Evolutionary conservation across 2,113 vertebrate species (phyloP).

Genomic region (Marcusenius ussheri): DNA sequence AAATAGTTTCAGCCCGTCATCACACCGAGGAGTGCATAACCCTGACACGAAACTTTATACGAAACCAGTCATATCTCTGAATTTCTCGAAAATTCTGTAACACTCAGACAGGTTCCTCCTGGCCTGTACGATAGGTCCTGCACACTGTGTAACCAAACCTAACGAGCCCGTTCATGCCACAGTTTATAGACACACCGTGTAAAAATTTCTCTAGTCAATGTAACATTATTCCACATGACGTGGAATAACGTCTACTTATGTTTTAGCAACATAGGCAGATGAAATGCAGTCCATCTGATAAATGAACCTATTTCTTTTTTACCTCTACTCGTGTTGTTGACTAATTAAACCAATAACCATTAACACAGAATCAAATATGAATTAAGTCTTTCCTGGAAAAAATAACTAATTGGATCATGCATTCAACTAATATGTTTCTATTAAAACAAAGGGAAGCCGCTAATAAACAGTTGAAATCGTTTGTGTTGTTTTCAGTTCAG

Average conservation of each 20-base stretch:
- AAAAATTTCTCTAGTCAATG: background rate
- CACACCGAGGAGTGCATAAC: background rate
- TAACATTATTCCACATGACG: background rate
- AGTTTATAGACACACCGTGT: background rate
- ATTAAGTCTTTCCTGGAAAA: background rate
- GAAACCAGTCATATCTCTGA: background rate
- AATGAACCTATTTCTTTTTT: background rate
- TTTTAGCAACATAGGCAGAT: background rate
- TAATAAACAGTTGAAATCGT: background rate
- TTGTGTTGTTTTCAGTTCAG: background rate
- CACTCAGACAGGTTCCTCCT: background rate
- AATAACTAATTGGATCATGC: background rate
- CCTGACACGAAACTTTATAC: background rate
- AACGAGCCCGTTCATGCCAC: background rate
- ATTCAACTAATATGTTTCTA: background rate
- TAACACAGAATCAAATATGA: background rate
- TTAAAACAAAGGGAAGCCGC: background rate
- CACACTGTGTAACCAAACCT: background rate
- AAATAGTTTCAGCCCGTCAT: background rate
- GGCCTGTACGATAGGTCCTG: background rate
- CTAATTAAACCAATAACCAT: background rate
- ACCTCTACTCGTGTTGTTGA: background rate
- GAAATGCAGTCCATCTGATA: background rate
- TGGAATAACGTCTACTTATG: background rate
- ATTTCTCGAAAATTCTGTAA: background rate